phyloP scores from a whole-genome alignment of 2,888 invertebrate genomes.

The Drosophila paranaensis region DNA sequence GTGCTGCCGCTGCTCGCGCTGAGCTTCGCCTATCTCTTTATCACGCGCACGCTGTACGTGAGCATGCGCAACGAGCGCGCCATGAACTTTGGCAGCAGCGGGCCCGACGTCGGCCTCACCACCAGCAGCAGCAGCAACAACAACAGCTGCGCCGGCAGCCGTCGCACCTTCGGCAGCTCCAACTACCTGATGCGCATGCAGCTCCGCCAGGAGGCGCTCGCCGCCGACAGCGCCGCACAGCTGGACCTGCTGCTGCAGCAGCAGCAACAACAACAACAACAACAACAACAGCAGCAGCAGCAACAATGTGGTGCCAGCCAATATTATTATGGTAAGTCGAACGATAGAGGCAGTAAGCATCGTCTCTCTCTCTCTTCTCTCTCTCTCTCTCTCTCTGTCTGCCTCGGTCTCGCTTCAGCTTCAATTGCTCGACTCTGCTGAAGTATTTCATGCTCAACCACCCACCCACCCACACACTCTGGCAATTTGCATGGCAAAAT shows the following conservation, averaged over 20 bases:
- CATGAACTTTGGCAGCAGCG: slow-evolving; percentile 69
- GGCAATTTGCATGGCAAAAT: slow-evolving; percentile 49
- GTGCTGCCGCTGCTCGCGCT: slow-evolving; percentile 88
- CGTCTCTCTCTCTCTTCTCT: background rate
- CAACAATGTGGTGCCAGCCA: slow-evolving; percentile 47
- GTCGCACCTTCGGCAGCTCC: slow-evolving; percentile 25
- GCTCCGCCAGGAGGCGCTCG: slow-evolving; percentile 31
- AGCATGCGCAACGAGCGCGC: slow-evolving; percentile 84
- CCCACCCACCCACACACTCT: slow-evolving; percentile 4
- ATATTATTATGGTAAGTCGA: slow-evolving; percentile 57
- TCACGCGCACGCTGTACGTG: slow-evolving; percentile 84
- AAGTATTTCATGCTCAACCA: background rate
- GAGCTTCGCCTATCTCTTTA: slow-evolving; percentile 87
- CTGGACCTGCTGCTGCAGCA: slow-evolving; percentile 49
- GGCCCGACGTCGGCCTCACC: slow-evolving; percentile 45
- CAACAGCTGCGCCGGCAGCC: slow-evolving; percentile 17
- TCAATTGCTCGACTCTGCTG: slow-evolving; percentile 21
- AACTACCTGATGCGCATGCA: slow-evolving; percentile 36
- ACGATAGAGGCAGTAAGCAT: background rate
- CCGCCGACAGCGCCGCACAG: slow-evolving; percentile 22
- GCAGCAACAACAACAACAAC: slow-evolving; percentile 62
- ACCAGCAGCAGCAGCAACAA: slow-evolving; percentile 19
- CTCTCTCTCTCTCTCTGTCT: background rate
- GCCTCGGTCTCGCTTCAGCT: background rate
- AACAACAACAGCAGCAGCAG: slow-evolving; percentile 63